These are phyloP conservation scores for Thelaira solivaga DNA, from an alignment of 2,888 invertebrate genomes.

Conservation along the genomic window DNA sequence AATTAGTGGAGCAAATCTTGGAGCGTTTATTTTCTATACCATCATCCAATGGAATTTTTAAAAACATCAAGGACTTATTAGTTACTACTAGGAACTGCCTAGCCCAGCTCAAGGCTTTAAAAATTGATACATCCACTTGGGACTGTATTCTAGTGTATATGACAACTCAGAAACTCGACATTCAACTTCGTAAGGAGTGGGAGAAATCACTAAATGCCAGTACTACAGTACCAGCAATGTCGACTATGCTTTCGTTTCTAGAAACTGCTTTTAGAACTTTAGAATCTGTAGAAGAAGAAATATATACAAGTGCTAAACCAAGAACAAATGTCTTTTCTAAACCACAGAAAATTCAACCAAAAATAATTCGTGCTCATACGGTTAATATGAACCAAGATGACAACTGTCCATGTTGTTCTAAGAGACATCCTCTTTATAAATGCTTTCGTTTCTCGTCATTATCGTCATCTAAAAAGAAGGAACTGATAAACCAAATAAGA, in stretches of 20 bases:
- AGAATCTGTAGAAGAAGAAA: not conserved
- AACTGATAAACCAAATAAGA: not conserved
- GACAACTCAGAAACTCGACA: not conserved
- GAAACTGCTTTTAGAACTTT: not conserved
- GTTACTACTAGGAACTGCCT: constrained; percentile 2
- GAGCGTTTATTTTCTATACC: constrained; percentile 8
- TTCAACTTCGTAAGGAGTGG: not conserved
- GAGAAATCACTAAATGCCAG: constrained; percentile 6
- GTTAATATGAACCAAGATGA: not conserved
- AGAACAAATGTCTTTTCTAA: not conserved
- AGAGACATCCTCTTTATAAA: constrained; percentile 19
- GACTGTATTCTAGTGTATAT: constrained; percentile 6
- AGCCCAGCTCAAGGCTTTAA: not conserved
- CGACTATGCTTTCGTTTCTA: not conserved
- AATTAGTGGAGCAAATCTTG: constrained; percentile 32
- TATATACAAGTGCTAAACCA: not conserved
- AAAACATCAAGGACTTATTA: constrained; percentile 9
- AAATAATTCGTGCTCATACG: not conserved
- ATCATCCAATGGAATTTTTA: not conserved
- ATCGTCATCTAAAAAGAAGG: constrained; percentile 26
- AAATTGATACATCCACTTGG: constrained; percentile 4
- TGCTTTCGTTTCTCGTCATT: constrained; percentile 32
- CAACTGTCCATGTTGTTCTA: not conserved
- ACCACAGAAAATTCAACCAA: not conserved
- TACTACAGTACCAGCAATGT: not conserved